Evolutionary conservation across 2,888 invertebrate genomes (phyloP), one percentile per base, ranked within the genome.

Genomic region (Bursaphelenchus okinawaensis): DNA sequence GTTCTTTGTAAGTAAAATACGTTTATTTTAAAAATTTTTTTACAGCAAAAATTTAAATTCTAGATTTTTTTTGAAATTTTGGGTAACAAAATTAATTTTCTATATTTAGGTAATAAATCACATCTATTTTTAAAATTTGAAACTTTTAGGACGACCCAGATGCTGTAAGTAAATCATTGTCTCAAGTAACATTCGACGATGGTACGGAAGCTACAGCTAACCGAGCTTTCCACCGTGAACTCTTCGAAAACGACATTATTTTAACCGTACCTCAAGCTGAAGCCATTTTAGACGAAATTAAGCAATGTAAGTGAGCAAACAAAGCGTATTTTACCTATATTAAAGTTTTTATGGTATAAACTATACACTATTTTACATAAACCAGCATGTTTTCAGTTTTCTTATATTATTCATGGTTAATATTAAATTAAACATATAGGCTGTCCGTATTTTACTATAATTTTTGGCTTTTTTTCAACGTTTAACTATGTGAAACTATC

Each of bases 201-300:
- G 77, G 77, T 55, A 79, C 78, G 22, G 79, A 79, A 63, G 79
- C 78, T 16, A 71, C 70, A 7, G 70, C 74, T 20, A 79, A 79
- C 52, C 65, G 75, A 63, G 63, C 22, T 9, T 60, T 26, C 23
- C 24, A 52, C 62, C 2, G 54, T 23, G 78, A 79, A 23, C 69
- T 79, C 7, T 79, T 79, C 57, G 79, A 79, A 59, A 76, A 79
- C 62, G 79, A 79, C 65, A 80, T 80, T 52, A 68, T 80, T 24
- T 61, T 80, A 27, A 80, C 77, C 4, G 65, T 80, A 3, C 73
- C 71, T 20, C 80, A 80, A 56, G 80, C 80, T 4, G 70, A 78
- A 58, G 58, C 66, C 16, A 67, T 80, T 16, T 67, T 80, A 2
- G 54, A 65, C 12, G 79, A 79, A 55, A 54, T 71, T 29, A 62